Evolutionary conservation across 1,140 invertebrate species (phyloP), one percentile per base, ranked within the genome.

Genomic region (Drosophila ohnishii): DNA sequence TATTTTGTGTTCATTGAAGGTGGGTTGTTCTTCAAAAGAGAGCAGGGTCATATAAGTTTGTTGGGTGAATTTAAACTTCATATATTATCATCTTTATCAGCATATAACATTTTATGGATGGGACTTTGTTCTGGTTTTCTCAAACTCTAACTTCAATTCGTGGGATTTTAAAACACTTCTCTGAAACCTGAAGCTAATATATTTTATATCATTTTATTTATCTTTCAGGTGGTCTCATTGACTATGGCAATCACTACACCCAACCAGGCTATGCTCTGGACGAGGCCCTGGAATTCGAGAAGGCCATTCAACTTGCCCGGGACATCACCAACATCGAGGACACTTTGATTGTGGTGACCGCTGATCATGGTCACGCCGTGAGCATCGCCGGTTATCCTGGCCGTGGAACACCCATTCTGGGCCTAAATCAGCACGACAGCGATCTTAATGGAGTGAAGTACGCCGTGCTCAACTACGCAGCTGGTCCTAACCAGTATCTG

Each of bases 321-420:
- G 90, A 93, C 2, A 70, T 95, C 51, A 95, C 94, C 0, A 90
- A 93, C 55, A 90, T 92, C 9, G 77, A 93, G 1, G 94, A 96
- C 16, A 96, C 95, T 0, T 90, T 96, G 0, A 94, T 95, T 45
- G 93, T 96, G 2, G 95, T 95, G 1, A 95, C 95, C 3, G 93
- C 95, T 2, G 95, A 96, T 88, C 95, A 95, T 76, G 93, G 94
- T 0, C 95, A 95, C 76, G 94, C 94, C 0, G 93, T 96, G 91
- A 94, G 93, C 2, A 93, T 95, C 9, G 93, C 93, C 44, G 95
- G 95, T 0, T 96, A 96, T 85, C 94, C 96, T 0, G 92, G 92
- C 2, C 92, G 96, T 70, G 95, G 95, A 10, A 95, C 94, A 56
- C 92, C 94, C 70, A 95, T 97, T 37, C 92, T 95, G 3, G 94